These are phyloP conservation scores for Myotis planiceps DNA, from an alignment of 2,797 vertebrate species.

Conservation along the genomic window DNA sequence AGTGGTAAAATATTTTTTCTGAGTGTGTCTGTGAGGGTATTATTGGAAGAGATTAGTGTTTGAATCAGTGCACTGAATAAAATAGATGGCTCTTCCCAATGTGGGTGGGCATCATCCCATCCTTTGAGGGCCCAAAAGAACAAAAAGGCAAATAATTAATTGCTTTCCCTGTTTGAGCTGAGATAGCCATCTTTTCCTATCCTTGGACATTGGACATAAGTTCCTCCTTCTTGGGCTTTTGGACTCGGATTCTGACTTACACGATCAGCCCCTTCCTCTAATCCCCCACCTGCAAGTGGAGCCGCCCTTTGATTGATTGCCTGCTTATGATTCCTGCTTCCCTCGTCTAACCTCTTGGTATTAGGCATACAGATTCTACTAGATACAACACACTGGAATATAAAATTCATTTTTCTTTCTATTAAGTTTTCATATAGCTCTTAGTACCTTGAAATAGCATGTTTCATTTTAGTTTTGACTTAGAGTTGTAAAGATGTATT, in stretches of 20 bases:
- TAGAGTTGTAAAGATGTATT: background rate
- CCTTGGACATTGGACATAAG: background rate
- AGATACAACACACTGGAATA: background rate
- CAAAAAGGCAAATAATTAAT: background rate
- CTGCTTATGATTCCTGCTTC: background rate
- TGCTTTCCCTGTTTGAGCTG: background rate
- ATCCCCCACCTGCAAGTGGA: background rate
- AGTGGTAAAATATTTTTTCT: background rate
- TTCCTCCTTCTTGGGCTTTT: background rate
- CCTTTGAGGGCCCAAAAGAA: background rate
- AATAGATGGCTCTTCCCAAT: background rate
- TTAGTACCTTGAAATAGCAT: background rate
- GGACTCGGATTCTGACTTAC: background rate
- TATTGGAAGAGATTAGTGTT: background rate
- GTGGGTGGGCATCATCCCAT: background rate
- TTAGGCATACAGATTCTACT: background rate
- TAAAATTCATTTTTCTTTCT: background rate
- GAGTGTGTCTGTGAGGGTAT: background rate
- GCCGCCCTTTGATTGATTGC: background rate
- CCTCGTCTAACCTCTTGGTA: background rate
- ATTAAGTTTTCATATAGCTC: background rate
- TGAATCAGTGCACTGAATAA: background rate
- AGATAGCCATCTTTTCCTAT: background rate
- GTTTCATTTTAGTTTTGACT: conserved; percentile 11
- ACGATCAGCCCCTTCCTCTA: background rate